Conservation (phyloP, 2,888 invertebrate genomes). For the Sphaerophoria rueppellii region DNA sequence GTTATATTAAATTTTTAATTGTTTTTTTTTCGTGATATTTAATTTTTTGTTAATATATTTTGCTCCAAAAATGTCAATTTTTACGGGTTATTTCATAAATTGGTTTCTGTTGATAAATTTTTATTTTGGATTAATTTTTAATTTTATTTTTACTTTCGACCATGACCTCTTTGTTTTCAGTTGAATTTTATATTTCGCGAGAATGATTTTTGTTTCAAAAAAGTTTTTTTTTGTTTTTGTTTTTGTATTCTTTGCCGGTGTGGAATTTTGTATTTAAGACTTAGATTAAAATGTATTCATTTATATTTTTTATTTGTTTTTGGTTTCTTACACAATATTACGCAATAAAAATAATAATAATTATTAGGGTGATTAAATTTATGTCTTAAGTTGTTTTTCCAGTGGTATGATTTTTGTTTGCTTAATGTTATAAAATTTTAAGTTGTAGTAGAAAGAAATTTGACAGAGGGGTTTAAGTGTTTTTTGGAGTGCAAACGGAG, state of each 20-base stretch:
- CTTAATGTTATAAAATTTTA: constrained; percentile 60
- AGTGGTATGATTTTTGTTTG: constrained; percentile 51
- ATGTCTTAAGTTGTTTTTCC: constrained; percentile 61
- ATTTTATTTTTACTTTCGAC: constrained; percentile 42
- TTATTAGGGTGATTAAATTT: constrained; percentile 73
- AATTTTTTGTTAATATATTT: constrained; percentile 55
- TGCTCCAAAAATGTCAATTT: constrained; percentile 73
- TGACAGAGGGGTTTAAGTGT: constrained; percentile 23
- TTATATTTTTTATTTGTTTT: constrained; percentile 25
- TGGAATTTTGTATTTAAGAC: constrained; percentile 70
- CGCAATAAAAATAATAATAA: constrained; percentile 67
- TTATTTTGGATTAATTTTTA: neutral
- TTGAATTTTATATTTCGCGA: constrained; percentile 11
- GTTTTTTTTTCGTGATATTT: constrained; percentile 65
- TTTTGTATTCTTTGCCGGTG: constrained; percentile 64
- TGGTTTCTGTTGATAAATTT: constrained; percentile 33
- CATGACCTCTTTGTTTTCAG: constrained; percentile 65
- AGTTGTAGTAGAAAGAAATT: constrained; percentile 67
- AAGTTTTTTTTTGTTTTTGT: constrained; percentile 28
- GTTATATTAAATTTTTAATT: constrained; percentile 40
- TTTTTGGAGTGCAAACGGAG: neutral
- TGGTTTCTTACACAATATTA: constrained; percentile 70
- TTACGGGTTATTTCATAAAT: constrained; percentile 34
- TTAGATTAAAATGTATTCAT: constrained; percentile 53
- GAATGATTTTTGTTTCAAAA: constrained; percentile 14